A percentile compares a stretch with the other conserved stretches of the same genome.
These are phyloP conservation scores for Psilopogon haemacephalus DNA, from an alignment of 2,113 vertebrate genomes.

Conservation along the genomic window DNA sequence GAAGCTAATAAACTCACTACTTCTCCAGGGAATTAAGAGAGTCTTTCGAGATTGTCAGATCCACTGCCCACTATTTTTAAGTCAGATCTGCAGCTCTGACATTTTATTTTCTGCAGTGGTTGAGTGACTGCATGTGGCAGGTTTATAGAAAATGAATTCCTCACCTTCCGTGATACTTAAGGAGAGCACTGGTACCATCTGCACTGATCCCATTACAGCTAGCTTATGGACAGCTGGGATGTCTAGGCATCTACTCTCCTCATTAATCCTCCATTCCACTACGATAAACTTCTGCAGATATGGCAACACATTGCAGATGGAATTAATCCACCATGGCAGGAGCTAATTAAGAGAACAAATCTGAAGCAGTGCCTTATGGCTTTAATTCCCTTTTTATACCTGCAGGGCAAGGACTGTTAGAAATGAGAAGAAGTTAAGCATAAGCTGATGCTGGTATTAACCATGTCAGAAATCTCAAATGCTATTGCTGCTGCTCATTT, in stretches of 20 bases:
- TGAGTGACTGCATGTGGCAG: conserved; percentile 18
- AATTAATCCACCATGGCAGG: conserved; percentile 64
- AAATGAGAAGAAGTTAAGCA: conserved; percentile 47
- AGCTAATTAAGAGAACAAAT: conserved; percentile 68
- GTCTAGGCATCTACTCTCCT: neutral
- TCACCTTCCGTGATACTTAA: neutral
- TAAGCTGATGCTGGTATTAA: conserved; percentile 10
- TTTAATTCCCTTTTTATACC: conserved; percentile 61
- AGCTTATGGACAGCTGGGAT: conserved; percentile 10
- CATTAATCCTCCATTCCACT: conserved; percentile 48
- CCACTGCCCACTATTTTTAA: neutral
- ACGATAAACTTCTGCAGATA: conserved; percentile 54
- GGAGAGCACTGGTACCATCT: conserved; percentile 54
- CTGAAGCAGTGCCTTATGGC: conserved; percentile 48
- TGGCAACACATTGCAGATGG: conserved; percentile 54
- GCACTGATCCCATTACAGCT: conserved; percentile 39
- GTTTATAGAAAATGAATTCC: conserved; percentile 12
- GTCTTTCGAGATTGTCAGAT: neutral
- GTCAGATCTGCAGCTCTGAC: neutral
- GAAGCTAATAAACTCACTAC: neutral
- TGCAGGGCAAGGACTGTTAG: conserved; percentile 60
- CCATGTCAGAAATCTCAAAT: conserved; percentile 1
- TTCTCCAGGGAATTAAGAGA: neutral
- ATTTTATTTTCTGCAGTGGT: neutral
- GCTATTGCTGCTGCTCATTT: neutral